phyloP scores from a whole-genome alignment of 2,113 vertebrate genomes.

The Neofelis nebulosa region DNA sequence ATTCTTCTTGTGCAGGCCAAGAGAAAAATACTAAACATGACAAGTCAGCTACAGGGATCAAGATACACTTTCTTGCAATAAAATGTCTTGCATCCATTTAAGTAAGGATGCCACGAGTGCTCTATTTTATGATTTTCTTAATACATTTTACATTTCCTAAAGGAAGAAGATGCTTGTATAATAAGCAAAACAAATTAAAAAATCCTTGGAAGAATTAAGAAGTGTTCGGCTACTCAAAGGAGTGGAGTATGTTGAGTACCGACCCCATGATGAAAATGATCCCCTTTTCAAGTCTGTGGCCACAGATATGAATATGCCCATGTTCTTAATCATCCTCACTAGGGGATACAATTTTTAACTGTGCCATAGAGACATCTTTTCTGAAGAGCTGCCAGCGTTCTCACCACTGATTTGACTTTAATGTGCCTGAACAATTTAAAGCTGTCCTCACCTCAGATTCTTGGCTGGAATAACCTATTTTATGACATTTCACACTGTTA shows the following conservation, averaged over 20 bases:
- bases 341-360: neutral
- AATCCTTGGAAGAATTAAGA: neutral
- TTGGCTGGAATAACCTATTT: slow-evolving; percentile 30
- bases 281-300: neutral
- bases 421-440: slow-evolving; percentile 63
- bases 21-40: slow-evolving; percentile 56
- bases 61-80: slow-evolving; percentile 22
- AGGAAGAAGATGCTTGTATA: slow-evolving; percentile 39
- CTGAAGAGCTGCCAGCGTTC: slow-evolving; percentile 14
- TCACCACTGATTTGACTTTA: slow-evolving; percentile 66
- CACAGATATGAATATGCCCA: neutral
- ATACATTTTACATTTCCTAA: slow-evolving; percentile 51
- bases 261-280: neutral
- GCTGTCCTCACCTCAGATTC: neutral
- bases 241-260: neutral
- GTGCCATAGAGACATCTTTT: neutral
- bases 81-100: slow-evolving; percentile 62
- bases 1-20: slow-evolving; percentile 47
- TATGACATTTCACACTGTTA: slow-evolving; percentile 37
- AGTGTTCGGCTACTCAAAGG: neutral
- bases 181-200: neutral
- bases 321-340: neutral
- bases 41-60: slow-evolving; percentile 10
- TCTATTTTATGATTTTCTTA: slow-evolving; percentile 53
- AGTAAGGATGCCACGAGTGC: slow-evolving; percentile 39